Conservation (phyloP, 2,113 vertebrate species). For the human (Homo sapiens) region DNA sequence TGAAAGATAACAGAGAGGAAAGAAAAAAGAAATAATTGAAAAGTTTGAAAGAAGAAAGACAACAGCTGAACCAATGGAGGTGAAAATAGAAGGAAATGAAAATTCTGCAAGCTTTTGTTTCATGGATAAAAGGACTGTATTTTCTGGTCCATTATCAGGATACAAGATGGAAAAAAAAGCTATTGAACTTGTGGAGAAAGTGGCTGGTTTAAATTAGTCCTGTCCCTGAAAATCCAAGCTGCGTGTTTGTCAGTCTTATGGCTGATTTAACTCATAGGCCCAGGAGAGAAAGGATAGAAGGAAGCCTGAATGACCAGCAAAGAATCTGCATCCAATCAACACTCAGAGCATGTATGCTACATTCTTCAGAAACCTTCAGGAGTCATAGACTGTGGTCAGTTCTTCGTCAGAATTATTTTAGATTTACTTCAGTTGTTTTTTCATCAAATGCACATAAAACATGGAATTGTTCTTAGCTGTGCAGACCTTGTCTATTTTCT, state of each 20-base stretch:
- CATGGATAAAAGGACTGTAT: not conserved
- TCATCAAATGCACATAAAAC: not conserved
- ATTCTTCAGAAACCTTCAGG: not conserved
- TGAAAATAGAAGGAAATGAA: not conserved
- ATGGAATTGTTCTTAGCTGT: not conserved
- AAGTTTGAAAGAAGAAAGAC: not conserved
- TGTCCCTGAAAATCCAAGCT: not conserved
- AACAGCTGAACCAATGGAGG: not conserved
- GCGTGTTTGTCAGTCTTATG: not conserved
- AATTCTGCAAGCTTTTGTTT: not conserved
- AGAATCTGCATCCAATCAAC: too few relatives aligned
- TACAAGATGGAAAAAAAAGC: not conserved
- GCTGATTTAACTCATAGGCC: not conserved
- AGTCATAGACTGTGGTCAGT: not conserved
- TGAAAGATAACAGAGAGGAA: not conserved
- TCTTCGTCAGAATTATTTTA: not conserved
- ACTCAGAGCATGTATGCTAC: not conserved
- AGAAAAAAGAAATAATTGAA: not conserved
- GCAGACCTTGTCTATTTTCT: not conserved
- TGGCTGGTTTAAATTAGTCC: not conserved
- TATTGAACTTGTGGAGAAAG: not conserved
- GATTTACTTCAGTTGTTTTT: not conserved
- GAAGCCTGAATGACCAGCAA: fast-evolving
- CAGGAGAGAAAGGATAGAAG: not conserved
- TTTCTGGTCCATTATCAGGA: not conserved